Evolutionary conservation across 2,888 invertebrate species (phyloP).

Genomic region (Margaritifera margaritifera): DNA sequence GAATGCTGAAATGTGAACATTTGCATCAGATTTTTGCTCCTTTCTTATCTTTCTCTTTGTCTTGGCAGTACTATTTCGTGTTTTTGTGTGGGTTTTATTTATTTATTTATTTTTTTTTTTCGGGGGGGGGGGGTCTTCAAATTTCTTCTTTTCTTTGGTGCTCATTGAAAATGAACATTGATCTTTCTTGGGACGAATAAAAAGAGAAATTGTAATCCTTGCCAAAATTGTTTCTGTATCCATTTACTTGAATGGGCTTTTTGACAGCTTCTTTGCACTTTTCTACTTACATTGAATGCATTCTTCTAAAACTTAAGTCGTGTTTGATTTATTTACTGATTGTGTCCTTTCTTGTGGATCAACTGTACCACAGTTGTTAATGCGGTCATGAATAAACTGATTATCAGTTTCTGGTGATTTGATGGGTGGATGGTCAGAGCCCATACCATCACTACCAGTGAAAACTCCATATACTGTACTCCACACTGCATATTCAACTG

Average conservation of each 20-base stretch:
- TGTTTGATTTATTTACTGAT: too few species aligned
- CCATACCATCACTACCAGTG: too few species aligned
- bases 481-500: conserved; percentile 10
- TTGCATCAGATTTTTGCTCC: conserved; percentile 1
- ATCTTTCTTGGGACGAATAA: conserved; percentile 20
- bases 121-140: conserved; percentile 4
- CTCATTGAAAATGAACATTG: too few species aligned
- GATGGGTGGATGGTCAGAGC: conserved; percentile 7
- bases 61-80: conserved; percentile 8
- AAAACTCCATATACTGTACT: too few species aligned
- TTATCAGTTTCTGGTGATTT: conserved; percentile 5
- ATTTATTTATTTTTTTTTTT: conserved; percentile 4
- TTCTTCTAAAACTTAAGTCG: too few species aligned
- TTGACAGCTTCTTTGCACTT: too few species aligned
- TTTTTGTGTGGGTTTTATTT: conserved; percentile 7
- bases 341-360: background rate
- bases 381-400: background rate
- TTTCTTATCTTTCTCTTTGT: conserved; percentile 17
- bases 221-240: too few species aligned
- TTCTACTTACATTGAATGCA: too few species aligned
- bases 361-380: background rate
- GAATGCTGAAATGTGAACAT: conserved; percentile 16
- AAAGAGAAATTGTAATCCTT: conserved; percentile 16
- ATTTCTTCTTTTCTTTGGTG: too few species aligned
- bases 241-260: conserved; percentile 8